Base-by-base conservation (phyloP, 2,113 vertebrate species). In the Serinus canaria region DNA sequence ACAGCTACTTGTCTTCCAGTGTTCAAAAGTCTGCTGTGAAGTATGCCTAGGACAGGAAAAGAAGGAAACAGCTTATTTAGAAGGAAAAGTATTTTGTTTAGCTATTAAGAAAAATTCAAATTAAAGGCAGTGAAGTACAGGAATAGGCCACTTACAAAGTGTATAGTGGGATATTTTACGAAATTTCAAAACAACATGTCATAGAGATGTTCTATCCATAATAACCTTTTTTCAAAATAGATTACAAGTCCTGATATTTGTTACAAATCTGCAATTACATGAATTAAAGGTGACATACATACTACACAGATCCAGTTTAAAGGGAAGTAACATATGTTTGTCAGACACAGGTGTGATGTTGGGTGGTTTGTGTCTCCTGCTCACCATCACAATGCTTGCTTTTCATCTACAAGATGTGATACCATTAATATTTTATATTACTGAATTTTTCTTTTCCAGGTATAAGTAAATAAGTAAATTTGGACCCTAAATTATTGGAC, bases 71-170 rank as follows among this genome's bases (percentile, higher is more conserved):
- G 14, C n/a, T 53, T 62, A 66, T 49, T 91, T 89, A 58, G 8
- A 62, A 22, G 2, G 30, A 76, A 53, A 72, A 53, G 15, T 6
- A 35, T 11, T 86, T 75, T 47, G 6, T 43, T 73, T 66, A 60
- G 7, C 63, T 69, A 15, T 66, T 35, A 63, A 11, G 5, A 79
- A 90, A 67, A 64, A 30, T 15, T 39, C 62, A 44, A 14, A 46
- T 22, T 52, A 70, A 82, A 77, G 5, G 10, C 25, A 50, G 13
- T 13, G 17, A 69, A 77, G 14, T 70, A 80, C 27, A 47, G 64
- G 24, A 69, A 11, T 39, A 53, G 16, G 31, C 9, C 14, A 31
- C 17, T 75, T 62, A 50, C 0, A 0, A 19, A 69, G 23, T 7
- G 16, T 30, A 60, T 2, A 52, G 24, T 9, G 10, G 7, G 7